These are phyloP conservation scores for Lasius fuliginosus DNA, from an alignment of 2,888 invertebrate genomes.

Conservation along the genomic window DNA sequence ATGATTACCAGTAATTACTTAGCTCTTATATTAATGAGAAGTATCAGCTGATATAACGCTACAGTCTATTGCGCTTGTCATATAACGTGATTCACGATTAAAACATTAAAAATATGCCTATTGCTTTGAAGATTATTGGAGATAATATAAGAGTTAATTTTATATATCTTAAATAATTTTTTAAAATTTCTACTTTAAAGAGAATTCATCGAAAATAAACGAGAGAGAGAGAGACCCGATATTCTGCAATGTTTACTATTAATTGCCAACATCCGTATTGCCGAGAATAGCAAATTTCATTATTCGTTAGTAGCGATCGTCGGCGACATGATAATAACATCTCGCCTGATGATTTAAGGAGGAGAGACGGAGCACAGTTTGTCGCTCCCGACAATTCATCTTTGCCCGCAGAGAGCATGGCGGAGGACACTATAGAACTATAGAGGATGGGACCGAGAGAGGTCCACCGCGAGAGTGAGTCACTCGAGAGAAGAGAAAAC, in stretches of 20 bases:
- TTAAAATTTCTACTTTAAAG: background rate
- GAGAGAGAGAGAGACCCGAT: background rate
- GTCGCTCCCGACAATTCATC: conserved; percentile 53
- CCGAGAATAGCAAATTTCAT: background rate
- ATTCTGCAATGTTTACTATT: background rate
- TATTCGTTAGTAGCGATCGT: background rate
- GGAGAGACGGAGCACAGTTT: conserved; percentile 27
- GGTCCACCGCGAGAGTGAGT: conserved; percentile 47
- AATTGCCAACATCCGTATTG: background rate
- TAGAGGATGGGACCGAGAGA: conserved; percentile 33
- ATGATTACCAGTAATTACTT: conserved; percentile 24
- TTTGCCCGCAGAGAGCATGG: conserved; percentile 28
- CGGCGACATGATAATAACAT: conserved; percentile 1
- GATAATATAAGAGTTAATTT: background rate
- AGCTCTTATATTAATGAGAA: conserved; percentile 39
- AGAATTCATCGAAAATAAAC: background rate
- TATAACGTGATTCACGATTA: background rate
- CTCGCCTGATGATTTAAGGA: conserved; percentile 39
- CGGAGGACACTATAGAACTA: conserved; percentile 6
- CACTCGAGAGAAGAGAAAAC: conserved; percentile 59
- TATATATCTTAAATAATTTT: background rate
- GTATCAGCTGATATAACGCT: conserved; percentile 12
- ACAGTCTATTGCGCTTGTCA: background rate
- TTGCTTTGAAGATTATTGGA: background rate
- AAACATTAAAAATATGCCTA: background rate